phyloP scores from a whole-genome alignment of 2,888 invertebrate genomes.

The Aromia moschata region DNA sequence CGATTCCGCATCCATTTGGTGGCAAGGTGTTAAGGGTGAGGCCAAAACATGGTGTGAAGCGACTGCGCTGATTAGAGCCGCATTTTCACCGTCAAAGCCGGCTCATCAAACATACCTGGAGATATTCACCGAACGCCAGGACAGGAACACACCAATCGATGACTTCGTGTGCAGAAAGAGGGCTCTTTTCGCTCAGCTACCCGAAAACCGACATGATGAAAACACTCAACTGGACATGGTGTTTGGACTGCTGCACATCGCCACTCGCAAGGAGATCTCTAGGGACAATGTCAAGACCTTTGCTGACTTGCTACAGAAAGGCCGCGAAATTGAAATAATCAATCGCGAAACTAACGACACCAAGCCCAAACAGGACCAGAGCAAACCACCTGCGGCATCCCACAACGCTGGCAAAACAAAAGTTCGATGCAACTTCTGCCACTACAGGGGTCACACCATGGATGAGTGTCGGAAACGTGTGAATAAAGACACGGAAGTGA shows the following conservation, averaged over 20 bases:
- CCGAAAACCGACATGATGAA: constrained; percentile 31
- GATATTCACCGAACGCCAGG: constrained; percentile 32
- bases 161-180: constrained; percentile 35
- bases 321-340: constrained; percentile 8
- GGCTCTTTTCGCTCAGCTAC: constrained; percentile 35
- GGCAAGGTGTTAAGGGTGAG: constrained; percentile 30
- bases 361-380: not conserved
- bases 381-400: not conserved
- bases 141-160: constrained; percentile 16
- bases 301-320: constrained; percentile 14
- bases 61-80: constrained; percentile 21
- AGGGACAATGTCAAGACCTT: constrained; percentile 9
- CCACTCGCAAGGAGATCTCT: constrained; percentile 4
- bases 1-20: constrained; percentile 31
- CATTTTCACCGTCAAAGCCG: constrained; percentile 35
- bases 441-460: constrained; percentile 8
- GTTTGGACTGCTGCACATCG: constrained; percentile 29
- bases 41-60: constrained; percentile 33
- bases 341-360: not conserved
- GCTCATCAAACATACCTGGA: constrained; percentile 37
- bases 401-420: not conserved
- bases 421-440: constrained; percentile 16
- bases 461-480: constrained; percentile 18
- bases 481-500: constrained; percentile 1
- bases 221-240: constrained; percentile 39